Evolutionary conservation across 1,140 invertebrate genomes (phyloP), one percentile per base, ranked within the genome.

Genomic region (Mycetomoellerius zeteki): DNA sequence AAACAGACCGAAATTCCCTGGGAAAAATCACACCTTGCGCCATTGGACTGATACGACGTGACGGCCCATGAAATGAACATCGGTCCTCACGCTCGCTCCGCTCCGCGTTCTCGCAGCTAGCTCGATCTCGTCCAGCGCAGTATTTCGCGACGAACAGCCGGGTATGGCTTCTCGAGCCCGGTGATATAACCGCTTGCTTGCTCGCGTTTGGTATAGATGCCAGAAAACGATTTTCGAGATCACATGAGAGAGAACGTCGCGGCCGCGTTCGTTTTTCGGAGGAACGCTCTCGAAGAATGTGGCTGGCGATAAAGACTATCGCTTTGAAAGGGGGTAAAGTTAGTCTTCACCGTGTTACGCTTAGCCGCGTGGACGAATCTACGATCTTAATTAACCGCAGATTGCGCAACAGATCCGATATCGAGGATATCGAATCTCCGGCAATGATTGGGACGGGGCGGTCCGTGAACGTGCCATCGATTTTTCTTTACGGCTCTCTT

Each of bases 31-130:
- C 93, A 92, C 89, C 84, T 89, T 91, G 90, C 86, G 91, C 91
- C 91, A 93, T 93, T 93, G 90, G 90, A 93, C 92, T 94, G 93
- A 94, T 92, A 88, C 91, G 92, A 94, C 58, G 91, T 93, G 94
- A 93, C 94, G 94, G 93, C 91, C 93, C 94, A 94, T 95, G 94
- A 95, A 95, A 95, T 95, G 93, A 95, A 94, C 94, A 92, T 91
- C 92, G 90, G 87, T 92, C 90, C 86, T 86, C 88, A 87, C 76
- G 77, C 80, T 82, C 73, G 65, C 73, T 50, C 27, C 43, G 65
- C 65, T 16, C 37, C 65, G n/a, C 33, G 64, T 62, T 24, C 27
- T 52, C 47, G 54, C n/a, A 43, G 37, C 37, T 60, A 54, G 37
- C 56, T 16, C 73, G 73, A 77, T 77, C 62, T 43, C 43, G 52